Base-by-base conservation (phyloP, 2,888 invertebrate species). In the Rhogogaster chlorosoma region DNA sequence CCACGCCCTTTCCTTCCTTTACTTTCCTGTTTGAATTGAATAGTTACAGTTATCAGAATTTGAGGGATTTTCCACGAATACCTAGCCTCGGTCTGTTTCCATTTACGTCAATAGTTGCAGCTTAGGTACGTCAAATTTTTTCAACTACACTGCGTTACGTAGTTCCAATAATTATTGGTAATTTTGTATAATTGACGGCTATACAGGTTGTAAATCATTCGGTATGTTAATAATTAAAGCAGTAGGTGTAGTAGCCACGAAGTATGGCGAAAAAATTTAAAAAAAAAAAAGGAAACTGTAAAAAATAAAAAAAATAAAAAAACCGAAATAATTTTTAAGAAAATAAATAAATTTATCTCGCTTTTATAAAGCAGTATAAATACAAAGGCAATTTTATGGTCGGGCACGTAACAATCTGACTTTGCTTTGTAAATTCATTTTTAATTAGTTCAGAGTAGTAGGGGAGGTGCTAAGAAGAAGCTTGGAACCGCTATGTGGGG, bases 401-500 rank as follows among this genome's bases (percentile, higher is more conserved):
- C 80, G 80, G 61, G 80, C 80, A 80, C 83, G 83, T 45, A 70
- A 64, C 83, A 67, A 83, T 70, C 84, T 85, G 67, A 38, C 49
- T 78, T 78, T 85, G 57, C 84, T 78, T 85, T 71, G 71, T 71
- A 64, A 85, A 82, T 85, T 86, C 86, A 78, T 75, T 83, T 70
- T 86, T 85, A 86, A 88, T 88, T 87, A 88, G 86, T 86, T 86
- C 45, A 86, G 86, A 86, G 75, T 64, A 84, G 85, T 85, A 82
- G 80, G 80, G 29, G 77, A 45, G 75, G 80, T 57, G 83, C 49
- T 57, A 83, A 83, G 70, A 83, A 83, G 82, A 83, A 80, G 80
- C 80, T 83, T 83, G 53, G 67, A 38, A 45, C 83, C 83, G 83
- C 67, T 32, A 70, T 45, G 83, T 70, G 83, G 83, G 83, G 83